Conservation (phyloP, 2,888 invertebrate species). For the Eupithecia subumbrata region DNA sequence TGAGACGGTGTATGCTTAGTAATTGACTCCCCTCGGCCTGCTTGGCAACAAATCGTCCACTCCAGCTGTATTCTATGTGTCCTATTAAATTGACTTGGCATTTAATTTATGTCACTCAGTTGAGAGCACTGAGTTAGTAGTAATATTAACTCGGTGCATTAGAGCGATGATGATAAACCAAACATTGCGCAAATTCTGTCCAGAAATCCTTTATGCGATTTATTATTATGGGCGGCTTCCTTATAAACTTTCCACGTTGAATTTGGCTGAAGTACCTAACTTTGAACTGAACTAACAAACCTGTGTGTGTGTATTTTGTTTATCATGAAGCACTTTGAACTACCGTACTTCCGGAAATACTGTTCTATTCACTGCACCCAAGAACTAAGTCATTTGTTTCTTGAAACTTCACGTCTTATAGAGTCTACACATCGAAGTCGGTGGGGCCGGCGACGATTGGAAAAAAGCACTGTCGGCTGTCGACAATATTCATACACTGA, state of each 20-base stretch:
- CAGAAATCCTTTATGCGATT: background rate
- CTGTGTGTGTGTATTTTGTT: background rate
- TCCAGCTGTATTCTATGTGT: background rate
- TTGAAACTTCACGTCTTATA: no score
- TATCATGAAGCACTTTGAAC: background rate
- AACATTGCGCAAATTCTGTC: background rate
- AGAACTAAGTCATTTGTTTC: background rate
- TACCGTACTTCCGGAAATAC: background rate
- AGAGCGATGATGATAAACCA: background rate
- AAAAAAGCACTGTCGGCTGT: no score
- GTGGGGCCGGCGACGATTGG: no score
- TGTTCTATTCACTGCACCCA: background rate
- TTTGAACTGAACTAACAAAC: background rate
- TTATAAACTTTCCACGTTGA: background rate
- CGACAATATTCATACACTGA: no score
- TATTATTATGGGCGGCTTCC: background rate
- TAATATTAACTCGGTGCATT: no score
- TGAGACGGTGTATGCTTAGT: constrained; percentile 8
- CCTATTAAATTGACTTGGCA: background rate
- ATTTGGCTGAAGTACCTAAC: background rate
- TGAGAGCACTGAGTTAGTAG: background rate
- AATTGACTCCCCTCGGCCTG: constrained; percentile 6
- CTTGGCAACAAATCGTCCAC: background rate
- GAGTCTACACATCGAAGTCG: no score
- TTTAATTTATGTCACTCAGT: background rate